Conservation (phyloP, 2,888 invertebrate species). For the Plebejus melissa region DNA sequence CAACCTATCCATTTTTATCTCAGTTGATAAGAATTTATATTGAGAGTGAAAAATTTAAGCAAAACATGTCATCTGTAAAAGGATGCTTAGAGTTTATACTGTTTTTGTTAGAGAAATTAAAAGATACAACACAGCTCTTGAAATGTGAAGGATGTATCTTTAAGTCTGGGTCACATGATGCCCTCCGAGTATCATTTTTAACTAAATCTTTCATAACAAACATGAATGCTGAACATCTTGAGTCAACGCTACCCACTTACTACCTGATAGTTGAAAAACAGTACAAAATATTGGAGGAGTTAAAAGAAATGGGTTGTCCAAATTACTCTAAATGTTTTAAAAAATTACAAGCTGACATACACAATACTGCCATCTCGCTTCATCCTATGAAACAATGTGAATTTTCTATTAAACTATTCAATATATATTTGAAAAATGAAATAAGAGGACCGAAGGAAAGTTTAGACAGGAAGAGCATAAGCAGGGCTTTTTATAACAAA, state of each 20-base stretch:
- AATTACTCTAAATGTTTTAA: slow-evolving; percentile 55
- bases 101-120: slow-evolving; percentile 47
- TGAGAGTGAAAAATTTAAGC: slow-evolving; percentile 42
- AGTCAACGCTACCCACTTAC: slow-evolving; percentile 41
- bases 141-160: slow-evolving; percentile 62
- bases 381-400: slow-evolving; percentile 53
- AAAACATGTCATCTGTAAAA: slow-evolving; percentile 38
- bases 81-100: slow-evolving; percentile 51
- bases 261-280: slow-evolving; percentile 46
- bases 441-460: slow-evolving; percentile 42
- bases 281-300: slow-evolving; percentile 47
- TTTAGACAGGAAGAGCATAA: slow-evolving; percentile 52
- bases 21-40: slow-evolving; percentile 58
- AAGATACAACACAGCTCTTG: slow-evolving; percentile 47
- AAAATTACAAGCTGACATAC: slow-evolving; percentile 60
- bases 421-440: slow-evolving; percentile 56
- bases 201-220: slow-evolving; percentile 50
- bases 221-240: slow-evolving; percentile 42
- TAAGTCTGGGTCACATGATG: slow-evolving; percentile 57
- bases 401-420: slow-evolving; percentile 56
- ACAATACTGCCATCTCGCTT: slow-evolving; percentile 59
- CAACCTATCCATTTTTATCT: slow-evolving; percentile 55
- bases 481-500: slow-evolving; percentile 62
- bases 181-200: slow-evolving; percentile 53
- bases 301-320: slow-evolving; percentile 47